Evolutionary conservation across 2,113 vertebrate species (phyloP).

Genomic region (Chunga burmeisteri): DNA sequence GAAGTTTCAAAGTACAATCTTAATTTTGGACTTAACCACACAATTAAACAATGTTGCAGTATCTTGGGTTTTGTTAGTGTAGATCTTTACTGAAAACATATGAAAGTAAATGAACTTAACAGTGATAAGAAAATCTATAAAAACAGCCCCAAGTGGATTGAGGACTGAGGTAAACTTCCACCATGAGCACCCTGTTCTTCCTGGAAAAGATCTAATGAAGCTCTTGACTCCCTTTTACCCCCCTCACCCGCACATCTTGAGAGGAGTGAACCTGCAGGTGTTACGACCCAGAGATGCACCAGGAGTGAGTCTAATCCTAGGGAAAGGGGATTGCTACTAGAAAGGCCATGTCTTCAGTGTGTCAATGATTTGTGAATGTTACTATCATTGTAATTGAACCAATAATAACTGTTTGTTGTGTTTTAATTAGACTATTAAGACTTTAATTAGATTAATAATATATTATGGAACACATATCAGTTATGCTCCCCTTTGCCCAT

Average conservation of each 20-base stretch:
- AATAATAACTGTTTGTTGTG: background rate
- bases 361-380: background rate
- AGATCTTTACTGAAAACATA: background rate
- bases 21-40: background rate
- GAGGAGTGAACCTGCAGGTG: background rate
- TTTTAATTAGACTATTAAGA: background rate
- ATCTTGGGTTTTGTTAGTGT: background rate
- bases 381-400: background rate
- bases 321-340: background rate
- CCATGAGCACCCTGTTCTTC: background rate
- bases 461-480: background rate
- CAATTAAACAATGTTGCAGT: background rate
- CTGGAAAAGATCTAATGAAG: background rate
- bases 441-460: background rate
- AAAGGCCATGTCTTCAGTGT: background rate
- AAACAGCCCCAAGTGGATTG: background rate
- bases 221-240: background rate
- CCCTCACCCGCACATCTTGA: rapidly evolving
- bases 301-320: background rate
- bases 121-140: background rate
- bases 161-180: background rate
- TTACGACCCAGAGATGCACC: rapidly evolving
- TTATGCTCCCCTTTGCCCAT: background rate
- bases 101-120: background rate
- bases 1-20: background rate